Conservation (phyloP, 2,113 vertebrate genomes). For the Fregata magnificens region DNA sequence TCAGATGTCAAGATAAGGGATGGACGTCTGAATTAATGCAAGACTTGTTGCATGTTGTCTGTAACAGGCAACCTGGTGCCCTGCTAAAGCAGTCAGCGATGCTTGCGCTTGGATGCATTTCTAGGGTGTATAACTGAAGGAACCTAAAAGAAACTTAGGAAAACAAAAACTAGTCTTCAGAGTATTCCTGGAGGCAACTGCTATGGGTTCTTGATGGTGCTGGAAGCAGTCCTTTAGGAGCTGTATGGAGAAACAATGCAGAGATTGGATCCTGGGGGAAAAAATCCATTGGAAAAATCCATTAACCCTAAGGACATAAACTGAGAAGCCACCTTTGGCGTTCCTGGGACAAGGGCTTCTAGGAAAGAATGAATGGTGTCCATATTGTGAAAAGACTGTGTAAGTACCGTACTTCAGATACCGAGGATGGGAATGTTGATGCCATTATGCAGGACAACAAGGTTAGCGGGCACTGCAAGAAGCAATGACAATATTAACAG, state of each 20-base stretch:
- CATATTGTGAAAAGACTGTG: background rate
- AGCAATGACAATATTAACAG: background rate
- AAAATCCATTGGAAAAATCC: background rate
- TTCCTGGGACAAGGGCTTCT: background rate
- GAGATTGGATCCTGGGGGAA: background rate
- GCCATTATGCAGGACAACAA: background rate
- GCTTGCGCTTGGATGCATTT: background rate
- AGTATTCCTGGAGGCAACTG: background rate
- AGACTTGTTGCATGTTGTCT: constrained; percentile 59
- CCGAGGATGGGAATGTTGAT: background rate
- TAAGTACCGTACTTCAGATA: background rate
- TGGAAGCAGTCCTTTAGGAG: background rate
- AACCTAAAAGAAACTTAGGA: background rate
- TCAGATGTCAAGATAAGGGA: constrained; percentile 67
- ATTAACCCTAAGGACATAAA: background rate
- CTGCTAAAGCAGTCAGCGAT: background rate
- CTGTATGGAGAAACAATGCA: background rate
- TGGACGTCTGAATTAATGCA: constrained; percentile 50
- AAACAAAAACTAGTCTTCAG: background rate
- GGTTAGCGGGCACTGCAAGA: background rate
- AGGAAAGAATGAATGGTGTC: background rate
- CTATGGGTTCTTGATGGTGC: background rate
- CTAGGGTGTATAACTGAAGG: background rate
- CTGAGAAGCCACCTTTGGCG: background rate
- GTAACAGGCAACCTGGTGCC: constrained; percentile 22